Conservation (phyloP, 2,113 vertebrate genomes). For the Calyptomena viridis region DNA sequence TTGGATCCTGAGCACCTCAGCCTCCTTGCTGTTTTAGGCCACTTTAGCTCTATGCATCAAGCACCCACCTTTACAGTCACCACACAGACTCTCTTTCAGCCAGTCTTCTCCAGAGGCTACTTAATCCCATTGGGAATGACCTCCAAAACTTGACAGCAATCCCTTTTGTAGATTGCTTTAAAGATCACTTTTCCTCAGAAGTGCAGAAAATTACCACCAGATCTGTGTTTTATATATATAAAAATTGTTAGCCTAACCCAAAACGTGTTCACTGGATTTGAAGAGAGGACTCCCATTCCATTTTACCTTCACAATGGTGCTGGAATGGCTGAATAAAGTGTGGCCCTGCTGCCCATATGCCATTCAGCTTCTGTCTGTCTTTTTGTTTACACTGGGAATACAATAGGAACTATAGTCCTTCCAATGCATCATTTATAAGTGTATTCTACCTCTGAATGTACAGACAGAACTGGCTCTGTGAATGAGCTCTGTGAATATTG, state of each 20-base stretch:
- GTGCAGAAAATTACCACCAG: not conserved
- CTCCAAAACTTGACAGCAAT: not conserved
- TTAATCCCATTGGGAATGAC: not conserved
- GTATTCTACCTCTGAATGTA: slow-evolving; percentile 90
- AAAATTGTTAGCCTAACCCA: not conserved
- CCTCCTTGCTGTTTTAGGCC: not conserved
- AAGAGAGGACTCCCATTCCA: slow-evolving; percentile 54
- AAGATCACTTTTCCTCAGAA: not conserved
- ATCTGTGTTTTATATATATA: not conserved
- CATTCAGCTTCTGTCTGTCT: slow-evolving; percentile 88
- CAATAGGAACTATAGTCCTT: slow-evolving; percentile 89
- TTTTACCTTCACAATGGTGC: slow-evolving; percentile 75
- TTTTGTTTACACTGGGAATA: slow-evolving; percentile 93
- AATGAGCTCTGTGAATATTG: slow-evolving; percentile 93
- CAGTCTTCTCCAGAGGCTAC: not conserved
- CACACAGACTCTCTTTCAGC: not conserved
- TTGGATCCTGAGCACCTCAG: not conserved
- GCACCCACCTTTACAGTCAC: not conserved
- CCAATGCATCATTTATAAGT: slow-evolving; percentile 92
- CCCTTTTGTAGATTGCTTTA: not conserved
- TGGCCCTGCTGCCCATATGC: slow-evolving; percentile 83
- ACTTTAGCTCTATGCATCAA: not conserved
- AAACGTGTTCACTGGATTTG: slow-evolving; percentile 33
- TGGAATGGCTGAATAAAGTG: slow-evolving; percentile 80
- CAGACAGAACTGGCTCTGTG: slow-evolving; percentile 84